Evolutionary conservation across 2,888 invertebrate genomes (phyloP), one percentile per base, ranked within the genome.

Genomic region (Anticlea derivata): DNA sequence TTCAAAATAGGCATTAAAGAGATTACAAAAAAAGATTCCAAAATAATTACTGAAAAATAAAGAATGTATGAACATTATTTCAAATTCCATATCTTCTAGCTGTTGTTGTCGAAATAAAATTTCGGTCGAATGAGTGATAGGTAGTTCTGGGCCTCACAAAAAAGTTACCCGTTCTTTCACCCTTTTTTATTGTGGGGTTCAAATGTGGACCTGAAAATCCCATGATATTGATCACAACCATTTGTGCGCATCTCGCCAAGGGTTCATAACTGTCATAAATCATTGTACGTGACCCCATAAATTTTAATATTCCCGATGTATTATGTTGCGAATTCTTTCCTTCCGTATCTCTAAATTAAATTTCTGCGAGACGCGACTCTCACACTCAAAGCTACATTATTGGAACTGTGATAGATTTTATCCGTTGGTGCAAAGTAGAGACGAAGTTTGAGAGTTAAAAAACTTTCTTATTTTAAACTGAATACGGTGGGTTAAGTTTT

Each of bases 261-360:
- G 55, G 31, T 51, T 50, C 54, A 55, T 52, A 56, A 40, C 58
- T 48, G 40, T 26, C 51, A 61, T 61, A 58, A 52, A 54, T 61
- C 54, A 50, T 12, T 23, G 22, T 33, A 49, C 52, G 52, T 48
- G 56, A 47, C 52, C 51, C 39, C 52, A 52, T 60, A 51, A 45
- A 50, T 60, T 50, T 55, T 48, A 57, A 60, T 60, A 57, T 55
- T 48, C 22, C 34, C 7, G 20, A 40, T 40, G 31, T 47, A 30
- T 47, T 47, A 34, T 43, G 31, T 37, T 33, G 37, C 31, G 46
- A 20, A 11, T 29, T 31, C 20, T 24, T 26, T 35, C 8, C 17
- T 48, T 17, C 4, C 4, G 17, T 3, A 31, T 34, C 24, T 41
- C n/a, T 22, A 33, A 38, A 50, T 49, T 41, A 26, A 43, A 43